Evolutionary conservation across 2,797 vertebrate genomes (phyloP), one percentile per base, ranked within the genome.

Genomic region (Neoniphon sammara): DNA sequence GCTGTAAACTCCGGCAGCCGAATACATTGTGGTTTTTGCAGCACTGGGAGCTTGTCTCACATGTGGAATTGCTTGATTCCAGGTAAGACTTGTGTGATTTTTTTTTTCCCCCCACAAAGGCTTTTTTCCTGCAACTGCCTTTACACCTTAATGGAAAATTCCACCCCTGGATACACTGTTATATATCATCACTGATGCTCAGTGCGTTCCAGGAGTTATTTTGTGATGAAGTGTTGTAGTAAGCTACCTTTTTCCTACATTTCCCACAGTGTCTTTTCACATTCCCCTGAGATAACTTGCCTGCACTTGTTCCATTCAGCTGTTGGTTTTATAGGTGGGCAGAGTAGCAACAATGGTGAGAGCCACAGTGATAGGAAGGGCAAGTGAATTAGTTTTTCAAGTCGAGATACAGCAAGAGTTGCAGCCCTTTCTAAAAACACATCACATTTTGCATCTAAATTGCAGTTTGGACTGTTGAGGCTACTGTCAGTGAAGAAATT

Each of bases 1-100:
- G 84, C 78, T 61, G 65, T 83, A 85, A 83, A 82, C 81, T 82
- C 54, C 85, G 74, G 83, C 61, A 77, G 87, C 74, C 75, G 65
- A 78, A 65, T 75, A 42, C 76, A 84, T 7, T 23, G 70, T 76
- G 87, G 64, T 83, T 92, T 49, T 86, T 85, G 83, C 66, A 65
- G 66, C 72, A 76, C 83, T 89, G 83, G 89, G 83, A 59, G 67
- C 76, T 55, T 20, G 63, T 77, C 70, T 87, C 75, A 80, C 63
- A 82, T 70, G 76, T 82, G 70, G 75, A 83, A 78, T 71, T 64
- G 82, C 65, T 72, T 63, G 59, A 82, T 80, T 86, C 67, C 63
- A 59, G 60, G 56, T 46, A 76, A 76, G 70, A 60, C 71, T 67
- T 80, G 57, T 27, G 54, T 20, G 17, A 23, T 61, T 83, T 82